Base-by-base conservation (phyloP, 2,888 invertebrate genomes). In the Netelia virgata region DNA sequence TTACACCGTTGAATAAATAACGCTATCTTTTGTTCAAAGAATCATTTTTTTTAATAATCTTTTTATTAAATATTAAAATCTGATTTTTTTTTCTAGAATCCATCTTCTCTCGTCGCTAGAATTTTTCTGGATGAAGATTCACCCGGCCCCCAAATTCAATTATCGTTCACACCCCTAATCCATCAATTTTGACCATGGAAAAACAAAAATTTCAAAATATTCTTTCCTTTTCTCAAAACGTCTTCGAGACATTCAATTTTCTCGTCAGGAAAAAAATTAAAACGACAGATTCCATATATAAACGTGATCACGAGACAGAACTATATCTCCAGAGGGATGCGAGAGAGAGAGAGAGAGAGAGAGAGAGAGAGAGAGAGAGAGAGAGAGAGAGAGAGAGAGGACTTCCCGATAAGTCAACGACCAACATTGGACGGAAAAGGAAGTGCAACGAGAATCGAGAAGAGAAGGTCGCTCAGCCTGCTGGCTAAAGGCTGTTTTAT, bases 361-460 rank as follows among this genome's bases (percentile, higher is more conserved):
- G 28, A 28, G 47, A 47, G 47, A 14, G 36, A 47, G 47, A 14
- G 8, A 47, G 47, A 47, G 57, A 18, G 47, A 23, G 6, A 36
- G 28, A 6, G 28, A 36, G 11, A 47, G 11, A 14, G 28, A 47
- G 47, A 14, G 6, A 47, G 47, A 47, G 57, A 18, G 47, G 70
- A 77, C 16, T 79, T 20, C 63, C 28, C 70, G 64, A 70, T 76
- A 55, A 76, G 80, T 80, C 66, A 84, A 82, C 64, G 74, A 78
- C 64, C 73, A 23, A 61, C 10, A 18, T 18, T n/a, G 43, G 18
- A 70, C 3, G 16, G 20, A 50, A 59, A 8, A 11, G 20, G 53
- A 36, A 16, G 9, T 41, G 68, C 55, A 41, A 75, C 47, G 73
- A 80, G 73, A 81, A 74, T 74, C 69, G 64, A 81, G 68, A 61